A percentile compares a stretch with the other conserved stretches of the same genome.
Evolutionary conservation across 2,888 invertebrate genomes (phyloP).

Genomic region (Lasioglossum lativentre): DNA sequence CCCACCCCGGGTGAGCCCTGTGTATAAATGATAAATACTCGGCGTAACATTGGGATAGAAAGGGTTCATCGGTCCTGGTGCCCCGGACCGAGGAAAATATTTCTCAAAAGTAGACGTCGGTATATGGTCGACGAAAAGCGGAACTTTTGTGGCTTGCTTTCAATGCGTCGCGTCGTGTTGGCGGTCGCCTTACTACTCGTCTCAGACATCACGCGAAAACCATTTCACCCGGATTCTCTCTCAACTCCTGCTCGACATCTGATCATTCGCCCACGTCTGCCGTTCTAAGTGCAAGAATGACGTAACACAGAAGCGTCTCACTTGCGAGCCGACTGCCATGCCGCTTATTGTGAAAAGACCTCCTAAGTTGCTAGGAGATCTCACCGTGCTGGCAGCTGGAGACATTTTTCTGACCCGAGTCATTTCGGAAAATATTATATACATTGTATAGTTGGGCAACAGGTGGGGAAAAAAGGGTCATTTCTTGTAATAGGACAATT

Average conservation of each 20-base stretch:
- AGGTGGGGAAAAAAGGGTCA: neutral
- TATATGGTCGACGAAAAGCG: constrained; percentile 42
- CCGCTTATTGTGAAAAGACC: neutral
- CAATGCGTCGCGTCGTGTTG: constrained; percentile 53
- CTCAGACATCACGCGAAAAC: constrained; percentile 55
- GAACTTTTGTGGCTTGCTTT: constrained; percentile 55
- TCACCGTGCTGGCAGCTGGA: neutral
- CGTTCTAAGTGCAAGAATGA: constrained; percentile 45
- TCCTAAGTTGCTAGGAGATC: neutral
- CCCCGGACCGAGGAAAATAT: constrained; percentile 41
- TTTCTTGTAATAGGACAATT: neutral
- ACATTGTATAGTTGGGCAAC: neutral
- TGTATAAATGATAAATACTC: constrained; percentile 25
- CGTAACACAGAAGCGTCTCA: constrained; percentile 45
- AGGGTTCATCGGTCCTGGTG: neutral
- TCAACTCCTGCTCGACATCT: constrained; percentile 50
- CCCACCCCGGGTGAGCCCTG: neutral
- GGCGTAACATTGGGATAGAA: constrained; percentile 6
- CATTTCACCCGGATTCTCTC: constrained; percentile 55
- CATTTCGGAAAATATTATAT: neutral
- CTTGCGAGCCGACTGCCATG: neutral
- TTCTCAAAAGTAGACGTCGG: constrained; percentile 35
- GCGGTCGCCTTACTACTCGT: constrained; percentile 40
- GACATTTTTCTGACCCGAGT: too few relatives aligned
- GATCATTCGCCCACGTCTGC: constrained; percentile 58